Percentiles rank a stretch among this genome's conserved stretches.
phyloP scores from a whole-genome alignment of 1,140 invertebrate species.

The Nebria ingens region DNA sequence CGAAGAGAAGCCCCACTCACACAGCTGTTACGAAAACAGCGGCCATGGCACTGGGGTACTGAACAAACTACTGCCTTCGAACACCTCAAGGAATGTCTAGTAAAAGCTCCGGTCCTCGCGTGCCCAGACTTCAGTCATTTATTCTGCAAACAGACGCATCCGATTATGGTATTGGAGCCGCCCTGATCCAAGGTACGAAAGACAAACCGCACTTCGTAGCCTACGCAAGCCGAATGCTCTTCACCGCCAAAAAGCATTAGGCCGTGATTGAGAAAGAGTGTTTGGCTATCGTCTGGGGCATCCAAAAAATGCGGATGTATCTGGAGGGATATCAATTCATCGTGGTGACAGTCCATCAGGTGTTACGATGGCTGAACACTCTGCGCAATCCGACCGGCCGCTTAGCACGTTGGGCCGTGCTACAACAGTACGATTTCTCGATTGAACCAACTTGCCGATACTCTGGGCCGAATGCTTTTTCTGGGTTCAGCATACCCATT shows the following conservation, averaged over 20 bases:
- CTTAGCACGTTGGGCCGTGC: constrained; percentile 32
- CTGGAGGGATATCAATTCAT: constrained; percentile 32
- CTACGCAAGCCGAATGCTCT: constrained; percentile 32
- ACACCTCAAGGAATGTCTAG: constrained; percentile 11
- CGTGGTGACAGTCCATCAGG: constrained; percentile 36
- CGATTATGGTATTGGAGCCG: too few species aligned
- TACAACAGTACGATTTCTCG: constrained; percentile 32
- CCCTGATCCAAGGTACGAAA: constrained; percentile 26
- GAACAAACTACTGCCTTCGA: constrained; percentile 8
- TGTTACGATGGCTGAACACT: constrained; percentile 33
- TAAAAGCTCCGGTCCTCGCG: constrained; percentile 18
- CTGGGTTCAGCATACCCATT: too few species aligned
- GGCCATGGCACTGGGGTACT: not conserved
- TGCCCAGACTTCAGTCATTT: constrained; percentile 22
- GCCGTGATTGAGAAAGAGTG: constrained; percentile 35
- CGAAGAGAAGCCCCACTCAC: constrained; percentile 19
- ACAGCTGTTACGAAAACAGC: not conserved
- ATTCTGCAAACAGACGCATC: constrained; percentile 21
- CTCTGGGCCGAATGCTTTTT: too few species aligned
- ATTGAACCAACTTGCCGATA: constrained; percentile 16
- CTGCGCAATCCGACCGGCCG: constrained; percentile 31
- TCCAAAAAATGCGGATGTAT: constrained; percentile 32
- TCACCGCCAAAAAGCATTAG: constrained; percentile 26
- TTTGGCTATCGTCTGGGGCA: constrained; percentile 32
- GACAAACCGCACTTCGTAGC: constrained; percentile 32